These are phyloP conservation scores for Mythimna impura DNA, from an alignment of 2,888 invertebrate genomes.

Conservation along the genomic window DNA sequence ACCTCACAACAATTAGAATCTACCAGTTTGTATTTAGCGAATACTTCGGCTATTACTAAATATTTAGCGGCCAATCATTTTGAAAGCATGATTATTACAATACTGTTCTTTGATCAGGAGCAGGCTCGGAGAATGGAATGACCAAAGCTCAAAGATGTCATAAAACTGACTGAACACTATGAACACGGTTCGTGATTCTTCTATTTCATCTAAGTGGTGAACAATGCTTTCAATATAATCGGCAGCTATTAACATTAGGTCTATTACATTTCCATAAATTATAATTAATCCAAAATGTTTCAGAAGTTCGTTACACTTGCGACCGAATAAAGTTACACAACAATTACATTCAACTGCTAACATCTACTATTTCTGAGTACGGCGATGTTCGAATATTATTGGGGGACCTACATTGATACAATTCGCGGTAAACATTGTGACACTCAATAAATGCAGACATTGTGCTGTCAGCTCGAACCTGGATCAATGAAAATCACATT, in stretches of 20 bases:
- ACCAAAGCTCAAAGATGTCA: not conserved
- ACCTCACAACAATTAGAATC: slow-evolving; percentile 78
- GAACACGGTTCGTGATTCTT: slow-evolving; percentile 18
- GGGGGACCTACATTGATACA: slow-evolving; percentile 39
- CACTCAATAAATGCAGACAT: slow-evolving; percentile 81
- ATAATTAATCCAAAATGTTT: slow-evolving; percentile 51
- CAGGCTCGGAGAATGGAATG: not conserved
- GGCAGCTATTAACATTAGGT: slow-evolving; percentile 42
- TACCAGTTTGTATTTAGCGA: slow-evolving; percentile 71
- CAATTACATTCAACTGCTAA: slow-evolving; percentile 62
- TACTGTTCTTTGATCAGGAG: slow-evolving; percentile 17
- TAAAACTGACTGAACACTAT: slow-evolving; percentile 4
- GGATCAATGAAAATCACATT: slow-evolving; percentile 74
- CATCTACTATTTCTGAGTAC: slow-evolving; percentile 54
- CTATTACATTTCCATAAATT: slow-evolving; percentile 53
- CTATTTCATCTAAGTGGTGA: slow-evolving; percentile 12
- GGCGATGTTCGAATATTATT: slow-evolving; percentile 41
- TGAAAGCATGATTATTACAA: slow-evolving; percentile 46
- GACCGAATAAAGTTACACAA: slow-evolving; percentile 64
- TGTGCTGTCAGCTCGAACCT: slow-evolving; percentile 76
- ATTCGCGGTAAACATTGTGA: slow-evolving; percentile 68
- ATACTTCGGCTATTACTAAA: slow-evolving; percentile 59
- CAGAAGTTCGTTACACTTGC: slow-evolving; percentile 62
- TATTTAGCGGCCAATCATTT: slow-evolving; percentile 38
- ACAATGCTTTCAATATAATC: slow-evolving; percentile 47